Conservation (phyloP, 23 tunicate genomes). For the Phallusia fumigata region DNA sequence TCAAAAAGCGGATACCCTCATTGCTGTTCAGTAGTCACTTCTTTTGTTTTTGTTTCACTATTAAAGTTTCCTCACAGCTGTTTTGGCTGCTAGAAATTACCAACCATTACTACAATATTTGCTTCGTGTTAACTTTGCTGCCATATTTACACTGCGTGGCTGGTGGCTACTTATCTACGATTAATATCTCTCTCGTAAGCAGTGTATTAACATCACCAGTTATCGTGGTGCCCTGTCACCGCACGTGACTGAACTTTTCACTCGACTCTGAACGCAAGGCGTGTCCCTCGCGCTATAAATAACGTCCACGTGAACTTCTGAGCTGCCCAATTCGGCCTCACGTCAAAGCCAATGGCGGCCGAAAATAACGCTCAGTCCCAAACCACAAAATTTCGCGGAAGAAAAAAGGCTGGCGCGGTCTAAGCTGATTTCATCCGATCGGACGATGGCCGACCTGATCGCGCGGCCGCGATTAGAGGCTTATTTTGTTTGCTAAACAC, state of each 20-base stretch:
- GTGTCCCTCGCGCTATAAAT: constrained; percentile 7
- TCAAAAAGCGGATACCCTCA: too few relatives aligned
- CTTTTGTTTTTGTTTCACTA: too few relatives aligned
- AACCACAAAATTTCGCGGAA: not conserved
- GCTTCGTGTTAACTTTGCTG: too few relatives aligned
- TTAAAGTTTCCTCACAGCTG: too few relatives aligned
- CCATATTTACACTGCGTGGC: too few relatives aligned
- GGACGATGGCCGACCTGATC: not conserved
- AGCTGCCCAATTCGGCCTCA: not conserved
- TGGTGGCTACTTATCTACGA: too few relatives aligned
- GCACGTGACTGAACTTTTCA: constrained; percentile 8
- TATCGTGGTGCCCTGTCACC: not conserved
- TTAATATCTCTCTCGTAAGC: too few relatives aligned
- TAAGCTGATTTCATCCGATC: not conserved
- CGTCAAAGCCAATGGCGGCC: not conserved
- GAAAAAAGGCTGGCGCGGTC: not conserved
- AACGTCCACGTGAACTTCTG: not conserved
- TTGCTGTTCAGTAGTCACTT: too few relatives aligned
- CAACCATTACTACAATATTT: too few relatives aligned
- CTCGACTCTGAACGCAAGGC: not conserved
- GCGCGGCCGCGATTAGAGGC: not conserved
- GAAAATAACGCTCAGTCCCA: not conserved
- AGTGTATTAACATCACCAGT: too few relatives aligned
- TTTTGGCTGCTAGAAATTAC: too few relatives aligned
- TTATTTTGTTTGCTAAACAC: not conserved